These are phyloP conservation scores for Ridgeia piscesae DNA, from an alignment of 1,140 invertebrate genomes.

Conservation along the genomic window DNA sequence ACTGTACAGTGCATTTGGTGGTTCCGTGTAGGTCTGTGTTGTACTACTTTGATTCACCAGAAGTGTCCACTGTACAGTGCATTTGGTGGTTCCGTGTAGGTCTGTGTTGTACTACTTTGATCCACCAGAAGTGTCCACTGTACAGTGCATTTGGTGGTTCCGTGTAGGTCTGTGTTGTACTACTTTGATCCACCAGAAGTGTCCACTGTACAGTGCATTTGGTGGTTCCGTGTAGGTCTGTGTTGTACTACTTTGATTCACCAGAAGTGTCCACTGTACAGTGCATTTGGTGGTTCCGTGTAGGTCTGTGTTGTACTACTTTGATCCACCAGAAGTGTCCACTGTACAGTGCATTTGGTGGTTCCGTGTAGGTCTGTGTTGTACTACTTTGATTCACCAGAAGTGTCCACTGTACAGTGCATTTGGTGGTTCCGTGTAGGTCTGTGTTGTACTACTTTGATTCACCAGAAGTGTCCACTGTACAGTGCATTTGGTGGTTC, in stretches of 20 bases:
- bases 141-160: neutral
- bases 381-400: conserved; percentile 52
- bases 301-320: conserved; percentile 59
- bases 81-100: conserved; percentile 32
- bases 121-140: neutral
- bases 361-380: conserved; percentile 52
- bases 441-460: conserved; percentile 60
- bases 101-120: conserved; percentile 60
- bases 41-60: conserved; percentile 52
- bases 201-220: neutral
- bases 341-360: neutral
- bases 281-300: neutral
- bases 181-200: conserved; percentile 45
- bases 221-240: conserved; percentile 44
- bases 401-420: neutral
- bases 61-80: neutral
- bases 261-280: neutral
- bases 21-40: conserved; percentile 52
- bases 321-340: conserved; percentile 37
- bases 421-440: conserved; percentile 32
- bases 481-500: neutral
- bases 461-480: neutral
- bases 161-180: conserved; percentile 57
- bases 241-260: conserved; percentile 57
- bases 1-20: neutral